These are phyloP conservation scores for Drosophila cognata DNA, from an alignment of 2,888 invertebrate species.

Conservation along the genomic window DNA sequence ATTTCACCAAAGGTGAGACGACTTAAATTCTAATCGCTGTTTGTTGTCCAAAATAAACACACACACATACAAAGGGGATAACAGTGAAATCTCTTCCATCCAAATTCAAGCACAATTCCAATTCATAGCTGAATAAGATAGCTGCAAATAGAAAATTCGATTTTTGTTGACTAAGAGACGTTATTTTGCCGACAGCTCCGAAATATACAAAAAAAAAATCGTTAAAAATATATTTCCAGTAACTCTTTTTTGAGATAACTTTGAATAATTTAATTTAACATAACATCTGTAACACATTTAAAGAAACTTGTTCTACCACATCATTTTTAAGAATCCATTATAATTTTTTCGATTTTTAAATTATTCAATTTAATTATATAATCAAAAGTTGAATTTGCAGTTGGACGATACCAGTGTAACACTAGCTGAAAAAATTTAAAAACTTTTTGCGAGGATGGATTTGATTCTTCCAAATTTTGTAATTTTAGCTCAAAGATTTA, in stretches of 20 bases:
- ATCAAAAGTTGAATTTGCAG: neutral
- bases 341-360: too few relatives aligned
- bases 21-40: constrained; percentile 50
- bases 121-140: neutral
- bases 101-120: constrained; percentile 1
- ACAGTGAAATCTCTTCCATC: neutral
- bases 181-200: neutral
- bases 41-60: constrained; percentile 22
- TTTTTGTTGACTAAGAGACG: neutral
- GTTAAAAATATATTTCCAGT: neutral
- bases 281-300: too few relatives aligned
- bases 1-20: constrained; percentile 54
- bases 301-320: too few relatives aligned
- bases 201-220: neutral
- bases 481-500: neutral
- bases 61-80: constrained; percentile 5
- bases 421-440: neutral
- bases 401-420: neutral
- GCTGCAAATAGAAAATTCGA: neutral
- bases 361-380: neutral
- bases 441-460: neutral
- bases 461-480: neutral
- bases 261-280: neutral
- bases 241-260: neutral
- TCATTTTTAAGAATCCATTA: too few relatives aligned